phyloP scores from a whole-genome alignment of 2,888 invertebrate genomes.

The Crematogaster levior region DNA sequence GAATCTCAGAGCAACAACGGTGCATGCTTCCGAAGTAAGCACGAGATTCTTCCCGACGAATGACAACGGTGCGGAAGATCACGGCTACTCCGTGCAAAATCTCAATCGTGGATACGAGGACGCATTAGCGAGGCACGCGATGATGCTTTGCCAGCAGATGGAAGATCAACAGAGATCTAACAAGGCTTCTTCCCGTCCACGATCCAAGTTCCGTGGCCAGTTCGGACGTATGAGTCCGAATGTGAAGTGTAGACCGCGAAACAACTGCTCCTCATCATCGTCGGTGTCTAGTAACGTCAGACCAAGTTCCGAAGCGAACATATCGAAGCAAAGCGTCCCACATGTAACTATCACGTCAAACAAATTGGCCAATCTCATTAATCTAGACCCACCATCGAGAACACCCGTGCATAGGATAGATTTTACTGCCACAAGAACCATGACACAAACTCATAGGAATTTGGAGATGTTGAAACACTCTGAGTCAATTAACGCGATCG shows the following conservation, averaged over 20 bases:
- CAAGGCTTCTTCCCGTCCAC: constrained; percentile 48
- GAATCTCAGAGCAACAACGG: constrained; percentile 76
- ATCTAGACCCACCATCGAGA: constrained; percentile 60
- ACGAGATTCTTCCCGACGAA: constrained; percentile 61
- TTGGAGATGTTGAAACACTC: constrained; percentile 75
- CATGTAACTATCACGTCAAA: constrained; percentile 79
- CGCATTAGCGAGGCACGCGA: constrained; percentile 63
- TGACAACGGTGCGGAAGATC: constrained; percentile 47
- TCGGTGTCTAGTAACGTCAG: constrained; percentile 64
- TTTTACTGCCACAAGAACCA: constrained; percentile 43
- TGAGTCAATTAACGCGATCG: constrained; percentile 74
- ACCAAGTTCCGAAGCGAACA: constrained; percentile 52
- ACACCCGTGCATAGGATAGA: constrained; percentile 43
- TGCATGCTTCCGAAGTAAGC: constrained; percentile 58
- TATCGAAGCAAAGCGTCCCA: constrained; percentile 59
- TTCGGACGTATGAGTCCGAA: constrained; percentile 66
- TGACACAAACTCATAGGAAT: constrained; percentile 63
- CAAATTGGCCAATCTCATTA: constrained; percentile 74
- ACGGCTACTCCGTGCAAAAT: constrained; percentile 77
- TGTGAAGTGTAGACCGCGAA: constrained; percentile 65
- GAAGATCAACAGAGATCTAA: constrained; percentile 72
- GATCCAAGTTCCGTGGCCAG: constrained; percentile 51
- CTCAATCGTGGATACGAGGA: constrained; percentile 70
- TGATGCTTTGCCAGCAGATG: constrained; percentile 68
- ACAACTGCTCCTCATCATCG: constrained; percentile 65